phyloP scores from a whole-genome alignment of 2,113 vertebrate genomes.

The Ptychochromis oligacanthus region DNA sequence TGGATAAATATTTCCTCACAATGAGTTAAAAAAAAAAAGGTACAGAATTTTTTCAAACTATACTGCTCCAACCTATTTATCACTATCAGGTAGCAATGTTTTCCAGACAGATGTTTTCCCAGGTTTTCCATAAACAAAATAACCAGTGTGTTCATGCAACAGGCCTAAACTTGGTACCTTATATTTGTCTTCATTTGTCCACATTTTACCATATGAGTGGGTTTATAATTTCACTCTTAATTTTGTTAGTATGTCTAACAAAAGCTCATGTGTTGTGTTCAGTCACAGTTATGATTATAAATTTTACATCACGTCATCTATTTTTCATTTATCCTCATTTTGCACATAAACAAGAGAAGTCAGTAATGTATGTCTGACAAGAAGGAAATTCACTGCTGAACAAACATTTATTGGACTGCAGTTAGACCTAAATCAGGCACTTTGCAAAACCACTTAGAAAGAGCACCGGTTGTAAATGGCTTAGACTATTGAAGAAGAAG shows the following conservation, averaged over 20 bases:
- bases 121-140: too few relatives aligned
- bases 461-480: neutral
- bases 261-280: neutral
- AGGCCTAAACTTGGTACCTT: neutral
- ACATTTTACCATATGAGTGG: neutral
- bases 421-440: neutral
- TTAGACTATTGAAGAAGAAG: neutral
- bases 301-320: neutral
- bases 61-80: neutral
- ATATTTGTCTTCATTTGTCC: neutral
- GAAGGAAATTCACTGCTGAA: accelerated
- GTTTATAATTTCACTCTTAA: neutral
- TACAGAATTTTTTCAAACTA: neutral
- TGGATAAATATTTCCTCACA: neutral
- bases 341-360: neutral
- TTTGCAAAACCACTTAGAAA: neutral
- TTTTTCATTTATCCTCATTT: neutral
- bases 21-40: neutral
- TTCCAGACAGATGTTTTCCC: too few relatives aligned
- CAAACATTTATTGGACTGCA: neutral
- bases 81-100: neutral
- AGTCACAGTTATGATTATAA: neutral
- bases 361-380: neutral
- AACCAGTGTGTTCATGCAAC: neutral
- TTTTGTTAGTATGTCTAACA: neutral